Evolutionary conservation across 2,113 vertebrate genomes (phyloP).

Genomic region (Asarcornis scutulata): DNA sequence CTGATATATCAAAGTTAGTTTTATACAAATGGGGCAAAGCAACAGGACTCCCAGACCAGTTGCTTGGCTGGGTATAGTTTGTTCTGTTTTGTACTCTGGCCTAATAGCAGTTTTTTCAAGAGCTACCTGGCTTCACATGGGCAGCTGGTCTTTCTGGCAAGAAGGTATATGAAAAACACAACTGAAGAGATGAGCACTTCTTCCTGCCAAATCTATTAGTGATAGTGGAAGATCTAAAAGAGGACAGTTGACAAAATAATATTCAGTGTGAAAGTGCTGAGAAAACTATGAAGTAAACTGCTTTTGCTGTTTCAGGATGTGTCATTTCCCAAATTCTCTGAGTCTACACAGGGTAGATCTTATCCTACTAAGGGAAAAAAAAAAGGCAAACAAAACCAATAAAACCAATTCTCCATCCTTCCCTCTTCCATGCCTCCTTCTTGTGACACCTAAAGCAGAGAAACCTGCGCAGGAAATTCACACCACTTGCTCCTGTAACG

Average conservation of each 20-base stretch:
- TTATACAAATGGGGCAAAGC: not conserved
- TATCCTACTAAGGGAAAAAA: not conserved
- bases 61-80: too few relatives aligned
- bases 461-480: not conserved
- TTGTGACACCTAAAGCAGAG: not conserved
- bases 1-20: not conserved
- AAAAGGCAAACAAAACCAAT: not conserved
- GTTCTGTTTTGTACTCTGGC: not conserved
- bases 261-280: not conserved
- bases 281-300: not conserved
- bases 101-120: not conserved
- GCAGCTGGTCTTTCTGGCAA: not conserved
- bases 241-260: not conserved
- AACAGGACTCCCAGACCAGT: not conserved
- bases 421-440: not conserved
- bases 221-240: not conserved
- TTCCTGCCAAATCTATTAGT: not conserved
- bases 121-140: not conserved
- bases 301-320: not conserved
- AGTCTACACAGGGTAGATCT: not conserved
- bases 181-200: not conserved
- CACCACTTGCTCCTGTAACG: not conserved
- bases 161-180: not conserved
- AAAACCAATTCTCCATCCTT: not conserved
- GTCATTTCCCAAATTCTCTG: not conserved